A percentile compares a stretch with the other conserved stretches of the same genome.
Evolutionary conservation across 2,888 invertebrate species (phyloP).

Genomic region (Sycophila texana): DNA sequence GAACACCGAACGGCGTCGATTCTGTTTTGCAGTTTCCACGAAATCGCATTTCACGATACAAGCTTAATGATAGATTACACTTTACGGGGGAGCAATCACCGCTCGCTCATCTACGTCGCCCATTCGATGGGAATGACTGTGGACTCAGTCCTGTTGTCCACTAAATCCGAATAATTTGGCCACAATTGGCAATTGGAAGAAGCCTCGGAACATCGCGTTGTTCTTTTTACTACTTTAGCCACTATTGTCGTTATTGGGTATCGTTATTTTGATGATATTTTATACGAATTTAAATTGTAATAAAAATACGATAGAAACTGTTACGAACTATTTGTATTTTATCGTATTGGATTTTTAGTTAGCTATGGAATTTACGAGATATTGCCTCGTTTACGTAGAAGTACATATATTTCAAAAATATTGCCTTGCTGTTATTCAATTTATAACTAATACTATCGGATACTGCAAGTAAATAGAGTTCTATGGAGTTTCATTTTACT

Average conservation of each 20-base stretch:
- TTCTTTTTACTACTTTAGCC: background rate
- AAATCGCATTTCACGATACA: slow-evolving; percentile 89
- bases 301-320: background rate
- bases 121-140: slow-evolving; percentile 94
- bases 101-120: slow-evolving; percentile 84
- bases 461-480: slow-evolving; percentile 3
- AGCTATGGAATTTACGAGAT: background rate
- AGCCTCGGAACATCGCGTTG: background rate
- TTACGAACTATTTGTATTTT: background rate
- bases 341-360: too few relatives aligned
- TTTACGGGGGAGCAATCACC: slow-evolving; percentile 77
- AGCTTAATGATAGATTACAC: slow-evolving; percentile 89
- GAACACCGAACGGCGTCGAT: background rate
- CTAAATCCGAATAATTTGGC: slow-evolving; percentile 78
- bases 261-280: background rate
- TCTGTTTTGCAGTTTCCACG: slow-evolving; percentile 83
- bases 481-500: background rate
- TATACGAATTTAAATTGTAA: background rate
- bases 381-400: slow-evolving; percentile 11
- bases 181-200: slow-evolving; percentile 31
- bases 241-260: background rate
- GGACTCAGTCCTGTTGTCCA: slow-evolving; percentile 83
- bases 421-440: background rate
- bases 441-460: slow-evolving; percentile 7
- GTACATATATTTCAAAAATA: background rate